Percentiles rank a stretch among this genome's conserved stretches.
Evolutionary conservation across 2,888 invertebrate species (phyloP).

Genomic region (Drosophila siamana): DNA sequence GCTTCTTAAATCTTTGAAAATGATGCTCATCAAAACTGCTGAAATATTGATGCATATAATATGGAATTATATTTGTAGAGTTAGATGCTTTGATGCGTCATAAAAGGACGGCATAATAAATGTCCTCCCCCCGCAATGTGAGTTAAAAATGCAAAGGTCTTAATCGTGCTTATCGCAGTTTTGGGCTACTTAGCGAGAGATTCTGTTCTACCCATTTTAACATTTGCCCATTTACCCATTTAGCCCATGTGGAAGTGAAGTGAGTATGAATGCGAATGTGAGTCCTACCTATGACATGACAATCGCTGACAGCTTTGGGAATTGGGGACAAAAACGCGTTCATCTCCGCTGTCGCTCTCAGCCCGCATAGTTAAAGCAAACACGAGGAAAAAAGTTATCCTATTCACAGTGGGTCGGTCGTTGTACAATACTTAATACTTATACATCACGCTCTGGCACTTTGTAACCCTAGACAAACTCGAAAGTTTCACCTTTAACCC

Average conservation of each 20-base stretch:
- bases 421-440: conserved; percentile 43
- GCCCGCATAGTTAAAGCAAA: conserved; percentile 26
- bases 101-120: neutral
- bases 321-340: conserved; percentile 54
- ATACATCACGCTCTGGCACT: conserved; percentile 63
- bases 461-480: conserved; percentile 66
- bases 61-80: neutral
- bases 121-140: neutral
- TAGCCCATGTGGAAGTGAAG: neutral
- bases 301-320: conserved; percentile 54
- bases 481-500: conserved; percentile 66
- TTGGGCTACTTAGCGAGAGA: conserved; percentile 38
- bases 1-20: no score
- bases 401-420: conserved; percentile 17
- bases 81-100: neutral
- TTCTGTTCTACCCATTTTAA: conserved; percentile 18
- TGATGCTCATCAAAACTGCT: no score
- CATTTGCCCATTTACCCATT: conserved; percentile 18
- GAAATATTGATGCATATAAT: no score
- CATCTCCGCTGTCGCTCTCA: conserved; percentile 2
- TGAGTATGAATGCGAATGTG: neutral
- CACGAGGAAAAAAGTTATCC: conserved; percentile 51
- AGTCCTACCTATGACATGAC: conserved; percentile 38
- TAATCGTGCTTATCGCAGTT: conserved; percentile 52
- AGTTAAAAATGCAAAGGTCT: conserved; percentile 7